Evolutionary conservation across 53 echinoderm and acorn worm genomes (phyloP).

Genomic region (Holothuria leucospilota): DNA sequence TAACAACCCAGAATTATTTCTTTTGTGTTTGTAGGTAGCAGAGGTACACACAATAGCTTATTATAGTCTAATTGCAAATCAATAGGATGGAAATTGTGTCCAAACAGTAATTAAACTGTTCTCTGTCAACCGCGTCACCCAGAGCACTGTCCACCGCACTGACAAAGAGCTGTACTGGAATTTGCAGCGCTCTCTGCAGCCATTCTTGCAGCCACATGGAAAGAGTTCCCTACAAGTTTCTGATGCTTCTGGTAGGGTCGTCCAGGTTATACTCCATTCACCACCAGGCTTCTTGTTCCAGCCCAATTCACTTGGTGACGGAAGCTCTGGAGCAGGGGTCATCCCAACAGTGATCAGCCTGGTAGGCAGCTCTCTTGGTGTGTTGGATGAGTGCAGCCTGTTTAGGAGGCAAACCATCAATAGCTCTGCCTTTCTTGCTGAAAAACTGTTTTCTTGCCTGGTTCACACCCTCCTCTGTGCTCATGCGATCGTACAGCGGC

Average conservation of each 20-base stretch:
- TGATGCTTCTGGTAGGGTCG: slow-evolving; percentile 61
- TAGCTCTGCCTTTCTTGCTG: slow-evolving; percentile 38
- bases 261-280: slow-evolving; percentile 52
- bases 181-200: slow-evolving; percentile 61
- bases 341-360: slow-evolving; percentile 50
- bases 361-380: too few species aligned
- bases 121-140: too few species aligned
- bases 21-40: too few species aligned
- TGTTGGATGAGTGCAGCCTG: too few species aligned
- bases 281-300: slow-evolving; percentile 18
- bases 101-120: too few species aligned
- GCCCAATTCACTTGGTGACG: slow-evolving; percentile 60
- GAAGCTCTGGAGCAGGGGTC: slow-evolving; percentile 6
- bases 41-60: too few species aligned
- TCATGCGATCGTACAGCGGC: slow-evolving; percentile 30
- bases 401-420: too few species aligned
- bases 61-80: too few species aligned
- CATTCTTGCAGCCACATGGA: slow-evolving; percentile 54
- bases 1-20: too few species aligned
- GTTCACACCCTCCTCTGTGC: too few species aligned
- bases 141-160: too few species aligned
- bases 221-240: slow-evolving; percentile 56
- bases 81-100: too few species aligned
- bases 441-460: slow-evolving; percentile 9
- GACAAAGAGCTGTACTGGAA: background rate